A percentile compares a stretch with the other conserved stretches of the same genome.
Conservation (phyloP, 2,797 vertebrate genomes). For the Liparis tanakae region DNA sequence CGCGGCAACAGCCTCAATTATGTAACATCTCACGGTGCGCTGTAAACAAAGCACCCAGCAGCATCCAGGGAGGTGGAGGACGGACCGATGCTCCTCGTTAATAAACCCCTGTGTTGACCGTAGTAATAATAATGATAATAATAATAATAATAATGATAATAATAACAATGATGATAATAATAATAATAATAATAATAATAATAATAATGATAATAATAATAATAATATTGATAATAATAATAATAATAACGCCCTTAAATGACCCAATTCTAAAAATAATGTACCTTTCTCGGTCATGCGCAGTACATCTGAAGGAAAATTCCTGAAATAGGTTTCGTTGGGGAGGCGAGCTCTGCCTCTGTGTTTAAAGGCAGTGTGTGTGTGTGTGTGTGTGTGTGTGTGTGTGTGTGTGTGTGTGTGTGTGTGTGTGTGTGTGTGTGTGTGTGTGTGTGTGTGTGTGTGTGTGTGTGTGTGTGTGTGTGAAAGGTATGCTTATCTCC, state of each 20-base stretch:
- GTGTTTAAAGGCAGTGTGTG: constrained; percentile 29
- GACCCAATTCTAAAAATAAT: constrained; percentile 33
- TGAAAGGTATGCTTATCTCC: constrained; percentile 49
- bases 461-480: neutral
- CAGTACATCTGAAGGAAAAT: constrained; percentile 27
- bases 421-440: no score
- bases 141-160: constrained; percentile 7
- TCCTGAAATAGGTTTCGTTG: constrained; percentile 34
- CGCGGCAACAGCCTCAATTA: constrained; percentile 78
- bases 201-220: neutral
- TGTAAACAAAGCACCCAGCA: constrained; percentile 74
- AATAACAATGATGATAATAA: no score
- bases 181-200: neutral
- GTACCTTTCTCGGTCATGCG: constrained; percentile 13
- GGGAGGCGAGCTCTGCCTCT: neutral
- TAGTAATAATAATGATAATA: no score
- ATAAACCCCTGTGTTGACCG: neutral
- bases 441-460: no score
- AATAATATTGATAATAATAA: no score
- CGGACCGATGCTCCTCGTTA: neutral
- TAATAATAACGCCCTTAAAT: neutral
- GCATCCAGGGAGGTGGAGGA: constrained; percentile 16
- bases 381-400: neutral
- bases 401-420: no score
- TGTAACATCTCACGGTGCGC: constrained; percentile 73